These are phyloP conservation scores for Agriopis aurantiaria DNA, from an alignment of 2,888 invertebrate genomes.

Conservation along the genomic window DNA sequence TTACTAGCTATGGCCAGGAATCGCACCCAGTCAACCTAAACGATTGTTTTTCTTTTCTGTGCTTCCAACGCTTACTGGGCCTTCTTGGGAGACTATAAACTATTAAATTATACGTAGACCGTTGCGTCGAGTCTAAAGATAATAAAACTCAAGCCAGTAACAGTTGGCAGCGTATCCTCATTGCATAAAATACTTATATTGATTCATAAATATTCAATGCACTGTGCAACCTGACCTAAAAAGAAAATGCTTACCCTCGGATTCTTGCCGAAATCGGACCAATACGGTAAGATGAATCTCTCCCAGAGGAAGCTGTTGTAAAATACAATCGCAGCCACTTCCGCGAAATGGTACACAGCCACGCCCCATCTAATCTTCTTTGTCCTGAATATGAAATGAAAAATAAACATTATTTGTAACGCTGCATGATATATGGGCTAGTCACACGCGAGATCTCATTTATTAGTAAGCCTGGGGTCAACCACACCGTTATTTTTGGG, in stretches of 20 bases:
- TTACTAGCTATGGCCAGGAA: no score
- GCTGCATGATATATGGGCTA: constrained; percentile 35
- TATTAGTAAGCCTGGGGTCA: constrained; percentile 34
- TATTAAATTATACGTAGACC: no score
- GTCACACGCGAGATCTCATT: constrained; percentile 39
- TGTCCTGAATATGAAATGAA: constrained; percentile 84
- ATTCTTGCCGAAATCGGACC: constrained; percentile 87
- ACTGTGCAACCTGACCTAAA: constrained; percentile 4
- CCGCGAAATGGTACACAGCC: constrained; percentile 89
- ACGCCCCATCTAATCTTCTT: constrained; percentile 91
- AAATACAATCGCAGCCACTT: constrained; percentile 93
- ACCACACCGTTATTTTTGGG: constrained; percentile 24
- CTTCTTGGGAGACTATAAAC: no score
- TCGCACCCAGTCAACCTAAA: no score
- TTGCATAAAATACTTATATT: no score
- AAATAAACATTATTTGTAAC: constrained; percentile 45
- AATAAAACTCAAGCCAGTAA: no score
- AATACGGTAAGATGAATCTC: constrained; percentile 90
- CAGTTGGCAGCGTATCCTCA: no score
- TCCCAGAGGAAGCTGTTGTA: constrained; percentile 93
- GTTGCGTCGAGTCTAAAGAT: no score
- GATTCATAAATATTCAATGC: background rate
- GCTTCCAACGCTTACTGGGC: no score
- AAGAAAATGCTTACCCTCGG: constrained; percentile 36
- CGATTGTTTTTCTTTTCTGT: no score